Conservation (phyloP, 2,888 invertebrate species). For the Noctua pronuba region DNA sequence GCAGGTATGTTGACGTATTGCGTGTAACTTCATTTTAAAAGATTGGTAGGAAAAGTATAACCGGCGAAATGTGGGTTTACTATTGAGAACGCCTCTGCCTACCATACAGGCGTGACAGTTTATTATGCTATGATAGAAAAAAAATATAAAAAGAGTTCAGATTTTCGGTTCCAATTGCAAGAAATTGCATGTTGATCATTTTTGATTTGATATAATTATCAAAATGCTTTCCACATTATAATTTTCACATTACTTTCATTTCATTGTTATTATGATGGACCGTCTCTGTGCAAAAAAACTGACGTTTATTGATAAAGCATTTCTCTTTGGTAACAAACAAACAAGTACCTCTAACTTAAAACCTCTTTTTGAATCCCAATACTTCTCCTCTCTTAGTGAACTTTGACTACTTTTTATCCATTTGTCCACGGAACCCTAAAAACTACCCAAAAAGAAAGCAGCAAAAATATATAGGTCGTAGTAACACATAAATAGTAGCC, state of each 20-base stretch:
- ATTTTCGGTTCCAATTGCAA: background rate
- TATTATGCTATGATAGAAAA: background rate
- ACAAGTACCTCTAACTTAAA: background rate
- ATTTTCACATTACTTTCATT: background rate
- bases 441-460: background rate
- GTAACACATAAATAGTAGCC: conserved; percentile 45
- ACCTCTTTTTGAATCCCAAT: background rate
- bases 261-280: background rate
- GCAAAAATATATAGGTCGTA: conserved; percentile 27
- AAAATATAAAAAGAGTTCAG: background rate
- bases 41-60: background rate
- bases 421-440: background rate
- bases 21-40: conserved; percentile 16
- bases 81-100: background rate
- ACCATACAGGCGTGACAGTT: background rate
- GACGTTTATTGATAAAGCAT: background rate
- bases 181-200: background rate
- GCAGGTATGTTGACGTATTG: conserved; percentile 38
- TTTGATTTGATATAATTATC: background rate
- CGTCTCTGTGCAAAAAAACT: background rate
- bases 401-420: background rate
- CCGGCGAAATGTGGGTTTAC: background rate
- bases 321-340: background rate
- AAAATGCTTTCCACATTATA: no score
- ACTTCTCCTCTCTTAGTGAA: no score